Percentiles rank a stretch among this genome's conserved stretches.
phyloP scores from a whole-genome alignment of 2,888 invertebrate genomes.

The Malacosoma neustria region DNA sequence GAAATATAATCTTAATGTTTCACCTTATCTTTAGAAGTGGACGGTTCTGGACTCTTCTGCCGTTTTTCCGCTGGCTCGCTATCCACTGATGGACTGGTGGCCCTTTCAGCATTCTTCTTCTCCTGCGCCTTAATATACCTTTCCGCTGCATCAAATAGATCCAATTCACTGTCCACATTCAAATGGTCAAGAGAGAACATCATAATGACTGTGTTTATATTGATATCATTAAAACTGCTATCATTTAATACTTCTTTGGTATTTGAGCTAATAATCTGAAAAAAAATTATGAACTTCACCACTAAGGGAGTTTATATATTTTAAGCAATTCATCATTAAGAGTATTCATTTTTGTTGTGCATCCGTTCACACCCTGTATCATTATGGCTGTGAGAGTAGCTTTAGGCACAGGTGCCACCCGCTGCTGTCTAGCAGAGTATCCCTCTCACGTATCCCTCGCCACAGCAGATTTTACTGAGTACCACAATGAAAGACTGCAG shows the following conservation, averaged over 20 bases:
- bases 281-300: too few species aligned
- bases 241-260: constrained; percentile 85
- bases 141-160: constrained; percentile 83
- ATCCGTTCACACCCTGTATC: too few species aligned
- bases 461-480: too few species aligned
- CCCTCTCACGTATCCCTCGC: too few species aligned
- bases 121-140: constrained; percentile 61
- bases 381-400: too few species aligned
- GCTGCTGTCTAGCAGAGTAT: too few species aligned
- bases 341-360: too few species aligned
- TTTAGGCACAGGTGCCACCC: too few species aligned
- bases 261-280: constrained; percentile 83
- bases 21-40: constrained; percentile 44
- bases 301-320: too few species aligned
- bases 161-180: constrained; percentile 83
- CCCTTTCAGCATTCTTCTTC: constrained; percentile 38
- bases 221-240: constrained; percentile 85
- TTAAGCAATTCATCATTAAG: too few species aligned
- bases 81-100: constrained; percentile 35
- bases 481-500: too few species aligned
- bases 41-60: constrained; percentile 48
- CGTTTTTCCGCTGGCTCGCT: constrained; percentile 33
- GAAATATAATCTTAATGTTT: too few species aligned
- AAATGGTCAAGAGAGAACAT: constrained; percentile 84
- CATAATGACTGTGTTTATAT: constrained; percentile 82